Evolutionary conservation across 2,113 vertebrate species (phyloP).

Genomic region (Todiramphus chloris): DNA sequence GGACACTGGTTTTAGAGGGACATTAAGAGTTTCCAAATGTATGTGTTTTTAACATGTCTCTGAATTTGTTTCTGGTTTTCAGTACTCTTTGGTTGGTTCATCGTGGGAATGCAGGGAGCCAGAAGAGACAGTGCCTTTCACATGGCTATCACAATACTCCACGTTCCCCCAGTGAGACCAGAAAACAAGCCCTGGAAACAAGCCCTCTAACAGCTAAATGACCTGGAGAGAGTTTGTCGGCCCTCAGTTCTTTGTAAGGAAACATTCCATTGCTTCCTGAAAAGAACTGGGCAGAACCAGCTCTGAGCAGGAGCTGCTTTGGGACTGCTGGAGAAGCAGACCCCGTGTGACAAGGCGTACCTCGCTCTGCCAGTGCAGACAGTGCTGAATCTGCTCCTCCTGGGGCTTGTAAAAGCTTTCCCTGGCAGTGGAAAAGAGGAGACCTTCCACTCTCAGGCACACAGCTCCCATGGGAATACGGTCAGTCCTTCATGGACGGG

Average conservation of each 20-base stretch:
- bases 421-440: neutral
- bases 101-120: neutral
- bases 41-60: neutral
- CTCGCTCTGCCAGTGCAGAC: neutral
- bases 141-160: neutral
- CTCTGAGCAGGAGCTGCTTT: neutral
- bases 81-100: neutral
- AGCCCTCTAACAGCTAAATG: neutral
- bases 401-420: neutral
- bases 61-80: neutral
- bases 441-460: neutral
- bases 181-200: neutral
- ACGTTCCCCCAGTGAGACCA: no score
- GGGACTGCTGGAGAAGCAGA: neutral
- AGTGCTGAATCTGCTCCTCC: neutral
- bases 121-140: neutral
- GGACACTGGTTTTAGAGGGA: neutral
- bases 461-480: neutral
- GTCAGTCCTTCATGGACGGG: fast-evolving
- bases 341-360: neutral
- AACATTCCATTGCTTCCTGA: neutral
- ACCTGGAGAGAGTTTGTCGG: neutral
- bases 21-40: fast-evolving
- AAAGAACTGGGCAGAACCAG: neutral
- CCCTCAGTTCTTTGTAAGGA: neutral